Evolutionary conservation across 2,113 vertebrate genomes (phyloP).

Genomic region (Pomatorhinus ruficollis): DNA sequence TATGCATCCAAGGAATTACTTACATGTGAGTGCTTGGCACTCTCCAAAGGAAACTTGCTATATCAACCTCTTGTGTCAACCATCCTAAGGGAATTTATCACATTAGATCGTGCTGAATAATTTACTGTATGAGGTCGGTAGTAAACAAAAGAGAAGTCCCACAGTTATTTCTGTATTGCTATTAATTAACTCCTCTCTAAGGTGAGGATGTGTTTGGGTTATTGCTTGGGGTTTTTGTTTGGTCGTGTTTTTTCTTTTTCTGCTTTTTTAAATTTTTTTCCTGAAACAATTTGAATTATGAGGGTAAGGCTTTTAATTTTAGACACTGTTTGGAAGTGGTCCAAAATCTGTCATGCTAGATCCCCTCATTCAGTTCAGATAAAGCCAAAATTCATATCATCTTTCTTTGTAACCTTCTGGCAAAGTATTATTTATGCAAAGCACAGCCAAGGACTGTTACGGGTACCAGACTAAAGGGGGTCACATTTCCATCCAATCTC

Average conservation of each 20-base stretch:
- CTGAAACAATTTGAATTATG: background rate
- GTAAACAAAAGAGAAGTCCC: background rate
- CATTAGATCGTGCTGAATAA: background rate
- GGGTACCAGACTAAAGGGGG: background rate
- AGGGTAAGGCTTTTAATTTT: background rate
- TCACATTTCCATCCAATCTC: background rate
- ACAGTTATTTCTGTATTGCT: background rate
- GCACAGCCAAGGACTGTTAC: background rate
- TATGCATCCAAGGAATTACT: background rate
- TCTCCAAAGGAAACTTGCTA: background rate
- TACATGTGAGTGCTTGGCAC: background rate
- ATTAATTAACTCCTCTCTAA: background rate
- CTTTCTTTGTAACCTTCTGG: background rate
- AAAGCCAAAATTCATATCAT: background rate
- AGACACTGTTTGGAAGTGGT: background rate
- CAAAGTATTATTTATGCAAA: background rate
- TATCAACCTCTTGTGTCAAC: background rate
- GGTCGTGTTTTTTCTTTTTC: background rate
- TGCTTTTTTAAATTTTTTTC: background rate
- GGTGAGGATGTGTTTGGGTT: background rate
- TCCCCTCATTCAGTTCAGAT: background rate
- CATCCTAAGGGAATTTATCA: background rate
- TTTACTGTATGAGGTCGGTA: background rate
- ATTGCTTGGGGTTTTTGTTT: background rate
- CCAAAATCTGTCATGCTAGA: background rate